phyloP scores from a whole-genome alignment of 2,797 vertebrate species.

The Trachops cirrhosus region DNA sequence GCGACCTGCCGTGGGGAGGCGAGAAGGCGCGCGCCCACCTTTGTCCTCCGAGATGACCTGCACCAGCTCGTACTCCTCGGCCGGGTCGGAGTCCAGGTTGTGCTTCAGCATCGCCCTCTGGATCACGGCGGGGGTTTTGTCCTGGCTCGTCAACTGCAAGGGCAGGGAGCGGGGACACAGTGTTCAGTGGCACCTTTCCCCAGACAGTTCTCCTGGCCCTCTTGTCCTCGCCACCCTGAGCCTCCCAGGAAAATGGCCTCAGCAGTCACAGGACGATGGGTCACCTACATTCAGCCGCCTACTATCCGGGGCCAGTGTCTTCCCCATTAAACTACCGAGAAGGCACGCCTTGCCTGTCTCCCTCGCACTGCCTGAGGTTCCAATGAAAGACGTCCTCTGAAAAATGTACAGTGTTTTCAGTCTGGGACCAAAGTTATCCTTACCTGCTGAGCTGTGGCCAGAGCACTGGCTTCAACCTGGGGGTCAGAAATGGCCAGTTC shows the following conservation, averaged over 20 bases:
- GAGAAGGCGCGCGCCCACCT: slow-evolving; percentile 81
- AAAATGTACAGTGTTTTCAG: not conserved
- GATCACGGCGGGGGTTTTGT: slow-evolving; percentile 94
- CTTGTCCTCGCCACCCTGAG: not conserved
- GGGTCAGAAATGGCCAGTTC: not conserved
- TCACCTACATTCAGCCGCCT: no score
- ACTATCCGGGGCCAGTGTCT: no score
- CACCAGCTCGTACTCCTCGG: slow-evolving; percentile 91
- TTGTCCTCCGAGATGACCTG: slow-evolving; percentile 95
- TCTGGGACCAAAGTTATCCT: not conserved
- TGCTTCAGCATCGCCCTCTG: slow-evolving; percentile 94
- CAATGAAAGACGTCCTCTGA: not conserved
- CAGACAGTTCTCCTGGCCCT: not conserved
- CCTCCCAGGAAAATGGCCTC: not conserved
- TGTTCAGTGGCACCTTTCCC: not conserved
- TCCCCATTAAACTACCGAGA: no score
- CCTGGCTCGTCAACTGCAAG: slow-evolving; percentile 93
- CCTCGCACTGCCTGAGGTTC: not conserved
- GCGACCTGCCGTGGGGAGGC: rapidly evolving
- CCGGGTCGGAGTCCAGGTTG: slow-evolving; percentile 89
- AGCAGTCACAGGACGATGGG: not conserved
- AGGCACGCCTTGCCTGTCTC: not conserved
- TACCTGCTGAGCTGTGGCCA: not conserved
- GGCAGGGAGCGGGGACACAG: not conserved
- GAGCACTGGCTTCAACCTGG: not conserved